Conservation (phyloP, 2,888 invertebrate genomes). For the Euzetes globulus region DNA sequence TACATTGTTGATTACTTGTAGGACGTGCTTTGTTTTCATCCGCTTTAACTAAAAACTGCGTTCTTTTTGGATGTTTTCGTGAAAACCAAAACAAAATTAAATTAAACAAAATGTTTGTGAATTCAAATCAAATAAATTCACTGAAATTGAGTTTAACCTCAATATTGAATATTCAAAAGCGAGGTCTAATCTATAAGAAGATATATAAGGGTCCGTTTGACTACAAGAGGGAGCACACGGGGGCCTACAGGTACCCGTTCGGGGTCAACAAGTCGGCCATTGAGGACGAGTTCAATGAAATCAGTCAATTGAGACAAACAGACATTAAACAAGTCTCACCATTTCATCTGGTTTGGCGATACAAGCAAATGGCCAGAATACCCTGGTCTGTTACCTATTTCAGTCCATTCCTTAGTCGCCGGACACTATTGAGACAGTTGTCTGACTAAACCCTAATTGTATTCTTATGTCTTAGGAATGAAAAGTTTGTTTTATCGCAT, state of each 20-base stretch:
- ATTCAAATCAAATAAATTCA: too few relatives aligned
- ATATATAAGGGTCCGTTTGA: conserved; percentile 36
- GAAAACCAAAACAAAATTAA: too few relatives aligned
- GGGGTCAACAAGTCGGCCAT: conserved; percentile 16
- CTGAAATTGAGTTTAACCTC: conserved; percentile 26
- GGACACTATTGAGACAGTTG: not conserved
- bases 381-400: conserved; percentile 14
- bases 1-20: too few relatives aligned
- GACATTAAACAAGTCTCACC: conserved; percentile 40
- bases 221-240: conserved; percentile 31
- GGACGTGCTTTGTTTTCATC: too few relatives aligned
- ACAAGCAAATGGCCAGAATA: conserved; percentile 21
- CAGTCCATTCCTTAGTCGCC: not conserved
- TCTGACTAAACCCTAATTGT: not conserved
- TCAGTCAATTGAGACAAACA: conserved; percentile 19
- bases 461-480: conserved; percentile 4
- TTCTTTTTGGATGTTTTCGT: too few relatives aligned
- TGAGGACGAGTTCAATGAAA: conserved; percentile 30
- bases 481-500: conserved; percentile 31
- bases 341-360: conserved; percentile 43
- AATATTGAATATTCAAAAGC: conserved; percentile 10
- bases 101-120: too few relatives aligned
- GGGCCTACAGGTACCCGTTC: conserved; percentile 28
- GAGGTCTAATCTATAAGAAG: conserved; percentile 8
- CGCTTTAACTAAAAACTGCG: too few relatives aligned